These are phyloP conservation scores for Paedocypris micromegethes DNA, from an alignment of 2,797 vertebrate species.

Conservation along the genomic window DNA sequence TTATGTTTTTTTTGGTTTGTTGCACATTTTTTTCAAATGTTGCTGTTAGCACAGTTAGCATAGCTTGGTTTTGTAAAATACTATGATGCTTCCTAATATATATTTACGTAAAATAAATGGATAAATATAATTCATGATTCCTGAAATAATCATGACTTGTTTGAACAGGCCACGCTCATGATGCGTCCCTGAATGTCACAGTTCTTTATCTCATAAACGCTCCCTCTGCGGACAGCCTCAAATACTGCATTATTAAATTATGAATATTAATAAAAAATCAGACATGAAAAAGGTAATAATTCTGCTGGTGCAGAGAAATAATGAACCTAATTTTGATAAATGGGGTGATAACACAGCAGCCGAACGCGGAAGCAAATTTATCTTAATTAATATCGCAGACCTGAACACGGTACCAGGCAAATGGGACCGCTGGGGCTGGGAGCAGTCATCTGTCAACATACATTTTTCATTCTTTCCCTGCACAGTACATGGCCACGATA, in stretches of 20 bases:
- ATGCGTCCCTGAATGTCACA: slow-evolving; percentile 38
- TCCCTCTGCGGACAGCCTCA: slow-evolving; percentile 79
- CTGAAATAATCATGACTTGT: slow-evolving; percentile 13
- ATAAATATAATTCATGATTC: slow-evolving; percentile 6
- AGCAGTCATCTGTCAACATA: slow-evolving; percentile 43
- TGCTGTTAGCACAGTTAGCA: too few relatives aligned
- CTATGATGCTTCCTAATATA: too few relatives aligned
- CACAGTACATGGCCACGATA: slow-evolving; percentile 30
- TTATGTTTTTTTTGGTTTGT: too few relatives aligned
- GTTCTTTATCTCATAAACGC: slow-evolving; percentile 39
- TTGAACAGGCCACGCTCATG: slow-evolving; percentile 12
- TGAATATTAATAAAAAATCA: slow-evolving; percentile 78
- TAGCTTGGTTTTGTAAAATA: too few relatives aligned
- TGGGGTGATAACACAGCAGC: slow-evolving; percentile 80
- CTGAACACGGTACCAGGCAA: slow-evolving; percentile 76
- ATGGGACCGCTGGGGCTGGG: slow-evolving; percentile 68
- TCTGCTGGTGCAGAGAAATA: slow-evolving; percentile 85
- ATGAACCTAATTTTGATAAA: slow-evolving; percentile 98
- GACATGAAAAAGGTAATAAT: slow-evolving; percentile 79
- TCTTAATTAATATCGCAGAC: slow-evolving; percentile 98
- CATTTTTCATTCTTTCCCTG: slow-evolving; percentile 42
- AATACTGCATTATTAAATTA: slow-evolving; percentile 96
- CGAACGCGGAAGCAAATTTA: slow-evolving; percentile 87
- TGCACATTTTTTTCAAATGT: too few relatives aligned
- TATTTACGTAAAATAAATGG: too few relatives aligned